These are phyloP conservation scores for Buphagus erythrorhynchus DNA, from an alignment of 2,797 vertebrate genomes.

Conservation along the genomic window DNA sequence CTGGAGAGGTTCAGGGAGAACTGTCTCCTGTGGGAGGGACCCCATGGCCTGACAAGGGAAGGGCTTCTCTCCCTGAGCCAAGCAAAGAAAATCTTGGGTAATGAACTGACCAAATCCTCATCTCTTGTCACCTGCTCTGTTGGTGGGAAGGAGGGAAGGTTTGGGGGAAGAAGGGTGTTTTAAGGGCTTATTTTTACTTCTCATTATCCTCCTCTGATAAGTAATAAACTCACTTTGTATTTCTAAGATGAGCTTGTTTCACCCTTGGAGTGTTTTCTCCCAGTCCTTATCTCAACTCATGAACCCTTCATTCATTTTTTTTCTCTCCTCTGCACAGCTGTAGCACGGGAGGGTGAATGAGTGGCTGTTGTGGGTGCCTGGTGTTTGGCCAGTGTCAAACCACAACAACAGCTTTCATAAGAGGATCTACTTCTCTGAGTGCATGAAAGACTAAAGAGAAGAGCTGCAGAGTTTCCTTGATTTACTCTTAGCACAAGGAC, in stretches of 20 bases:
- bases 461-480: neutral
- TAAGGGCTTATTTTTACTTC: neutral
- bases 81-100: neutral
- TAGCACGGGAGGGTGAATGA: neutral
- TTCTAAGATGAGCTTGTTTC: neutral
- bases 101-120: neutral
- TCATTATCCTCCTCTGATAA: neutral
- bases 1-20: fast-evolving
- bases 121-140: fast-evolving
- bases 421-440: neutral
- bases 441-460: neutral
- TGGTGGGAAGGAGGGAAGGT: neutral
- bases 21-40: neutral
- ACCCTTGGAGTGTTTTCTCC: neutral
- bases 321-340: too few species aligned
- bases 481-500: neutral
- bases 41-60: fast-evolving
- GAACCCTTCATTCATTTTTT: neutral
- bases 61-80: neutral
- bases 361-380: neutral
- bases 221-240: neutral
- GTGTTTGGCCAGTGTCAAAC: neutral
- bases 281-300: neutral
- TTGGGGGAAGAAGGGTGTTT: neutral
- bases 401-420: neutral